Conservation (phyloP, 2,888 invertebrate genomes). For the Andrena flavipes region DNA sequence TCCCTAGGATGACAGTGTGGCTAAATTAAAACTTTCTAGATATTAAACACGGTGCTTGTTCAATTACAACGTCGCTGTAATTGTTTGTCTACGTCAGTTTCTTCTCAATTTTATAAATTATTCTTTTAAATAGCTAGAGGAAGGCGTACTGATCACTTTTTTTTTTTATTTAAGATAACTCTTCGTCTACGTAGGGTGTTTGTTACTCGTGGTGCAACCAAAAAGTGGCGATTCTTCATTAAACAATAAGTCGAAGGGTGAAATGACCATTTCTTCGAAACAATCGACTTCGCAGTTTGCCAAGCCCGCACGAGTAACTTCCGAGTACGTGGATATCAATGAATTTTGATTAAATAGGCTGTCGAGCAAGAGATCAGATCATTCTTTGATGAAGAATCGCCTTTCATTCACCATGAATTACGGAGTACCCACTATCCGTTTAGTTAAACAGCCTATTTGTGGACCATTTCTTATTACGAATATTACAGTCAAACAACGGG, state of each 20-base stretch:
- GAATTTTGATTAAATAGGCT: too few relatives aligned
- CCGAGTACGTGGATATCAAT: too few relatives aligned
- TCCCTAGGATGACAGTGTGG: not conserved
- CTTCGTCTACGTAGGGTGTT: not conserved
- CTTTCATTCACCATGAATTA: not conserved
- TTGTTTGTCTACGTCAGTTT: not conserved
- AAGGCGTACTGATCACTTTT: slow-evolving; percentile 28
- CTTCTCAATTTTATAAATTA: slow-evolving; percentile 36
- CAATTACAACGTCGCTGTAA: not conserved
- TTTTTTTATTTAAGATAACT: slow-evolving; percentile 28
- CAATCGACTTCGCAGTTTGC: too few relatives aligned
- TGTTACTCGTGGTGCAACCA: not conserved
- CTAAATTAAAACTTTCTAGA: not conserved
- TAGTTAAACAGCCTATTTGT: slow-evolving; percentile 29
- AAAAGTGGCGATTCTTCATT: not conserved
- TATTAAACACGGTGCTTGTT: slow-evolving; percentile 3
- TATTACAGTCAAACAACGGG: slow-evolving; percentile 39
- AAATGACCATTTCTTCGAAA: too few relatives aligned
- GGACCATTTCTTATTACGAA: slow-evolving; percentile 43
- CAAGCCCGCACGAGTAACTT: too few relatives aligned
- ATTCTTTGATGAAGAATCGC: not conserved
- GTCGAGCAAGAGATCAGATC: not conserved
- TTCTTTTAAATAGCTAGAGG: slow-evolving; percentile 46
- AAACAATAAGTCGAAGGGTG: not conserved
- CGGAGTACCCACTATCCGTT: slow-evolving; percentile 2